phyloP scores from a whole-genome alignment of 1,140 invertebrate species.

The Macrobrachium nipponense region DNA sequence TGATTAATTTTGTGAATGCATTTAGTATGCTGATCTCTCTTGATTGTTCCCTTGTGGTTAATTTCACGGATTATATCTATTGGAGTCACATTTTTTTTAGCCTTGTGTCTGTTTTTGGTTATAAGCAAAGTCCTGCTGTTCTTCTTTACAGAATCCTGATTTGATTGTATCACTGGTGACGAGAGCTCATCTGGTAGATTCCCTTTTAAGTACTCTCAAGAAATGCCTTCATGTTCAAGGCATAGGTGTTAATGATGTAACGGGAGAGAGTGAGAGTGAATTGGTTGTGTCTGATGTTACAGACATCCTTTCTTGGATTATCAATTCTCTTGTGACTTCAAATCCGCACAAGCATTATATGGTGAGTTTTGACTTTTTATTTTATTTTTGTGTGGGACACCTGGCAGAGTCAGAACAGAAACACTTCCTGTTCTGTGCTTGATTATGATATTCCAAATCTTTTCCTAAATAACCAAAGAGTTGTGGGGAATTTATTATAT shows the following conservation, averaged over 20 bases:
- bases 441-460: too few species aligned
- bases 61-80: too few species aligned
- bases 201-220: slow-evolving; percentile 34
- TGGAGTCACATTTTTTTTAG: not conserved
- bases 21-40: too few species aligned
- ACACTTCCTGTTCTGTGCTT: too few species aligned
- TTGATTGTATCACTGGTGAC: slow-evolving; percentile 36
- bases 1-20: too few species aligned
- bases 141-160: slow-evolving; percentile 28
- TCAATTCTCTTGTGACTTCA: slow-evolving; percentile 51
- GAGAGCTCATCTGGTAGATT: slow-evolving; percentile 45
- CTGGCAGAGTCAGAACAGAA: too few species aligned
- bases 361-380: slow-evolving; percentile 16
- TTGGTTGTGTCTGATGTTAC: slow-evolving; percentile 49
- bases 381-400: not conserved
- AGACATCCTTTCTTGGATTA: slow-evolving; percentile 47
- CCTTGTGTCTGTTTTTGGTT: too few species aligned
- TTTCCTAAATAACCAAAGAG: too few species aligned
- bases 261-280: slow-evolving; percentile 51
- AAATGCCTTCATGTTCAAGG: slow-evolving; percentile 31
- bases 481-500: too few species aligned
- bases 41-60: too few species aligned
- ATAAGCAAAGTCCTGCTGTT: not conserved
- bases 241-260: slow-evolving; percentile 36
- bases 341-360: slow-evolving; percentile 48